Evolutionary conservation across 2,113 vertebrate species (phyloP).

Genomic region (Epinephelus moara): DNA sequence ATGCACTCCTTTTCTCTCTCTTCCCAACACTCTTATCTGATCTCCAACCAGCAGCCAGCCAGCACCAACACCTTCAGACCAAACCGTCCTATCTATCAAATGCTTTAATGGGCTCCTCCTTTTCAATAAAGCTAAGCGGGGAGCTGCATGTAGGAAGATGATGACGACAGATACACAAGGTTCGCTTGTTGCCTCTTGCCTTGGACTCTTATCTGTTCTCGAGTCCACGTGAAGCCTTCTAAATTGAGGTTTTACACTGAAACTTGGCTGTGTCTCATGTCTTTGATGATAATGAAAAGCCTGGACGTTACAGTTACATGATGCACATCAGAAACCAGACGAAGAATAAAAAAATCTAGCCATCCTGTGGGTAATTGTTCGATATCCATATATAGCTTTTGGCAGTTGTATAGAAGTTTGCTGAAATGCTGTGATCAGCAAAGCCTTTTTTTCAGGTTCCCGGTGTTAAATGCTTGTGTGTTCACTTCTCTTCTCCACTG

Average conservation of each 20-base stretch:
- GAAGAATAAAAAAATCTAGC: neutral
- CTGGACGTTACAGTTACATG: slow-evolving; percentile 33
- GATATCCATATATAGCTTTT: slow-evolving; percentile 19
- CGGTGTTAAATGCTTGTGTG: neutral
- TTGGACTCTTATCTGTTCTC: slow-evolving; percentile 52
- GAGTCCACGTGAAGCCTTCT: slow-evolving; percentile 40
- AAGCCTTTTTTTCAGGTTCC: slow-evolving; percentile 4
- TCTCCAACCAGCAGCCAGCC: slow-evolving; percentile 68
- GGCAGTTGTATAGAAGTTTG: slow-evolving; percentile 8
- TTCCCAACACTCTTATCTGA: slow-evolving; percentile 70
- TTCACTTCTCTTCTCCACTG: slow-evolving; percentile 11
- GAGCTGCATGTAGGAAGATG: slow-evolving; percentile 55
- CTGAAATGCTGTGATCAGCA: slow-evolving; percentile 16
- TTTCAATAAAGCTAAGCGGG: slow-evolving; percentile 69
- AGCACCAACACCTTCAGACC: slow-evolving; percentile 65
- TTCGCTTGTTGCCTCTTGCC: slow-evolving; percentile 50
- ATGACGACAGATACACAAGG: slow-evolving; percentile 59
- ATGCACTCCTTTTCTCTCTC: slow-evolving; percentile 49
- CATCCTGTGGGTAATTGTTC: slow-evolving; percentile 27
- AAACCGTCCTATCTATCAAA: slow-evolving; percentile 66
- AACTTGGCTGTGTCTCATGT: slow-evolving; percentile 26
- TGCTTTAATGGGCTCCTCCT: slow-evolving; percentile 74
- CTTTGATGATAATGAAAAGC: slow-evolving; percentile 43
- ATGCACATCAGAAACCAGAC: neutral
- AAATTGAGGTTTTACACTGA: slow-evolving; percentile 39